A percentile compares a stretch with the other conserved stretches of the same genome.
Conservation (phyloP, 1,140 invertebrate genomes). For the Bombyx mori region ASM3026992v2 NC_085133.1:3974001-3974500, state of each 20-base stretch:
- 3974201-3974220: too few relatives aligned
- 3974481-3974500: background rate
- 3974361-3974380: slow-evolving; percentile 43
- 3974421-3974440: slow-evolving; percentile 12
- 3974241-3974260: too few relatives aligned
- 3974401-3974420: slow-evolving; percentile 43
- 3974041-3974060: slow-evolving; percentile 23
- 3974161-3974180: background rate
- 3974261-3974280: background rate
- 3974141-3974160: background rate
- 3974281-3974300: background rate
- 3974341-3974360: slow-evolving; percentile 36
- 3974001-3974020: slow-evolving; percentile 36
- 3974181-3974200: too few relatives aligned
- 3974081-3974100: slow-evolving; percentile 38
- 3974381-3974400: slow-evolving; percentile 40
- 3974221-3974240: too few relatives aligned
- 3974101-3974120: slow-evolving; percentile 49
- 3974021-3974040: slow-evolving; percentile 25
- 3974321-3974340: slow-evolving; percentile 33
- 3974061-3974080: slow-evolving; percentile 30
- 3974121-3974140: slow-evolving; percentile 14
- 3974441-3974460: background rate
- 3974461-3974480: too few relatives aligned
- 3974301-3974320: slow-evolving; percentile 12